Conservation (phyloP, 1,140 invertebrate genomes). For the Helicoverpa zea region DNA sequence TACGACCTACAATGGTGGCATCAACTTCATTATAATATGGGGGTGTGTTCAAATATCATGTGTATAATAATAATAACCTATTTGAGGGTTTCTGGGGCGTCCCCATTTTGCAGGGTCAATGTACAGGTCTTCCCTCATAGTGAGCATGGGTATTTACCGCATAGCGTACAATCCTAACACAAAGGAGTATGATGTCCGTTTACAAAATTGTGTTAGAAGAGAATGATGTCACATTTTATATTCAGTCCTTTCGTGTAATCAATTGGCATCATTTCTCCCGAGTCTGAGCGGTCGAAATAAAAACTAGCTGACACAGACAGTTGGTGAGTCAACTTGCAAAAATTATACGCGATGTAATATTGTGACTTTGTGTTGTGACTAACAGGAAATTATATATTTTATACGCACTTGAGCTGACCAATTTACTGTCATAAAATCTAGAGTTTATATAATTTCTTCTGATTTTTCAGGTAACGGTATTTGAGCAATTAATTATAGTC, state of each 20-base stretch:
- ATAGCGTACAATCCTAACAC: not conserved
- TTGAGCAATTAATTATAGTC: too few species aligned
- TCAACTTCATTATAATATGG: conserved; percentile 27
- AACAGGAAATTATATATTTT: conserved; percentile 18
- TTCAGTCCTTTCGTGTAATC: not conserved
- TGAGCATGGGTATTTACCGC: conserved; percentile 17
- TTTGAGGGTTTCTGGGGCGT: conserved; percentile 59
- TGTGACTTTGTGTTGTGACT: not conserved
- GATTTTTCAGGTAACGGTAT: not conserved
- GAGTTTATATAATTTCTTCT: not conserved
- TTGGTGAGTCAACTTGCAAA: conserved; percentile 49
- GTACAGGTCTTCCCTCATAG: conserved; percentile 42
- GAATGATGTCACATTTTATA: conserved; percentile 24
- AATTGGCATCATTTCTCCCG: conserved; percentile 15
- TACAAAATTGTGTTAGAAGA: not conserved
- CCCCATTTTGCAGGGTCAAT: conserved; percentile 59
- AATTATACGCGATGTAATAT: conserved; percentile 34
- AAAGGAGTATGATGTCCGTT: conserved; percentile 1
- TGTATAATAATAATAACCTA: conserved; percentile 46
- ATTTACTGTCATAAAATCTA: not conserved
- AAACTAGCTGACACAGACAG: conserved; percentile 17
- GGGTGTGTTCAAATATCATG: conserved; percentile 46
- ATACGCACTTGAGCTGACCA: not conserved
- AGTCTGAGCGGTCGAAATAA: conserved; percentile 47
- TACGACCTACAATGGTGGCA: conserved; percentile 33